Conservation (phyloP, 2,888 invertebrate species). For the Leuctra nigra region DNA sequence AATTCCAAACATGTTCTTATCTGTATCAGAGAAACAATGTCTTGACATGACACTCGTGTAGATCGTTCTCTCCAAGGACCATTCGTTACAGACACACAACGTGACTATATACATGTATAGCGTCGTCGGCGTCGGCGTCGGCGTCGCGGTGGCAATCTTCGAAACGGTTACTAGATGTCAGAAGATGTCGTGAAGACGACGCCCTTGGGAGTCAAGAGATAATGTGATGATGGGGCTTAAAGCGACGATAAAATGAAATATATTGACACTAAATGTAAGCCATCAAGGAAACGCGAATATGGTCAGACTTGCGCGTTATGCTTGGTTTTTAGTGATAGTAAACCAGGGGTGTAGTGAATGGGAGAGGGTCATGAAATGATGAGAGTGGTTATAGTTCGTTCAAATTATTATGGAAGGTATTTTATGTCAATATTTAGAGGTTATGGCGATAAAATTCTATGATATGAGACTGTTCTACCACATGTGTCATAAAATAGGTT, state of each 20-base stretch:
- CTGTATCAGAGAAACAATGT: neutral
- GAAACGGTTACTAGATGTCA: neutral
- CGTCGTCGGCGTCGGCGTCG: slow-evolving; percentile 5
- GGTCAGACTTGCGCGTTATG: too few relatives aligned
- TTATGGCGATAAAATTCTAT: too few relatives aligned
- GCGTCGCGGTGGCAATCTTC: neutral
- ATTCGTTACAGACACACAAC: too few relatives aligned
- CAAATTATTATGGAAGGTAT: too few relatives aligned
- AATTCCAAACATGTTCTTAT: neutral
- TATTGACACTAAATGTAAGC: slow-evolving; percentile 11
- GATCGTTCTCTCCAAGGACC: neutral
- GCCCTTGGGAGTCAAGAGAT: neutral
- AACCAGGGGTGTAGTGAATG: too few relatives aligned
- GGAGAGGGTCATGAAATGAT: too few relatives aligned
- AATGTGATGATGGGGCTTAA: slow-evolving; percentile 16
- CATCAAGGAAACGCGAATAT: too few relatives aligned
- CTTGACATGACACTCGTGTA: neutral
- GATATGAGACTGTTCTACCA: too few relatives aligned
- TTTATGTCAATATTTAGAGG: too few relatives aligned
- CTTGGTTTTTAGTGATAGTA: too few relatives aligned
- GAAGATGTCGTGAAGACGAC: neutral
- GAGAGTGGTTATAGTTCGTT: too few relatives aligned
- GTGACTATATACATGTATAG: neutral
- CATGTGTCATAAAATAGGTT: too few relatives aligned
- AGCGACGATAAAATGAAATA: slow-evolving; percentile 14